Conservation (phyloP, 2,113 vertebrate genomes). For the Otis tarda region DNA sequence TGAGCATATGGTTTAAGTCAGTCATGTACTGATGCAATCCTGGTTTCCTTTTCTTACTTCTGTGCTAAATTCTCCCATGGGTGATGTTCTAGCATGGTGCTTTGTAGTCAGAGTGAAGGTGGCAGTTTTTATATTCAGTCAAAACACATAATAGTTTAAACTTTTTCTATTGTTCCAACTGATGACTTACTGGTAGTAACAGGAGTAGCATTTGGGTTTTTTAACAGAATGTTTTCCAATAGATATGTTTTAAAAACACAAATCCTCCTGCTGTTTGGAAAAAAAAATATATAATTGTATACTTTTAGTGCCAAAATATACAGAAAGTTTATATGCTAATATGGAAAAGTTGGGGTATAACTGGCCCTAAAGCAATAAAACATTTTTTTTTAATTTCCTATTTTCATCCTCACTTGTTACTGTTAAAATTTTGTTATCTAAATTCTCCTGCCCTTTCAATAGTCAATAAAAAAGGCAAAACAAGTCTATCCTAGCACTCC, state of each 20-base stretch:
- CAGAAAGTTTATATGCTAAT: neutral
- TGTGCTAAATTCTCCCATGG: neutral
- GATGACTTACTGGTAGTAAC: neutral
- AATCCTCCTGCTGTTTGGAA: neutral
- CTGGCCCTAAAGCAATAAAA: neutral
- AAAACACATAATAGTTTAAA: neutral
- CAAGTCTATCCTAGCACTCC: neutral
- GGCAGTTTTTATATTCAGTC: neutral
- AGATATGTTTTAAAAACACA: constrained; percentile 3
- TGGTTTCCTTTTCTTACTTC: neutral
- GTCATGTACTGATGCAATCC: neutral
- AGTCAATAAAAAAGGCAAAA: neutral
- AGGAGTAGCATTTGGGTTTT: neutral
- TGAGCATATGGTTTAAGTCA: neutral
- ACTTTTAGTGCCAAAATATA: constrained; percentile 18
- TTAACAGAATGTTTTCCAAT: neutral
- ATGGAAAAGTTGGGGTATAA: neutral
- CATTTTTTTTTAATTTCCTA: neutral
- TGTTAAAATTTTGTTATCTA: neutral
- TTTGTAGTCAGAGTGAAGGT: neutral
- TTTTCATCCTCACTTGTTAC: neutral
- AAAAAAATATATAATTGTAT: neutral
- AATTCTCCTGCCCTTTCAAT: neutral
- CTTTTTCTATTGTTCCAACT: neutral
- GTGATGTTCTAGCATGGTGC: neutral